Base-by-base conservation (phyloP, 2,797 vertebrate genomes). In the Lepus oiostolus region DNA sequence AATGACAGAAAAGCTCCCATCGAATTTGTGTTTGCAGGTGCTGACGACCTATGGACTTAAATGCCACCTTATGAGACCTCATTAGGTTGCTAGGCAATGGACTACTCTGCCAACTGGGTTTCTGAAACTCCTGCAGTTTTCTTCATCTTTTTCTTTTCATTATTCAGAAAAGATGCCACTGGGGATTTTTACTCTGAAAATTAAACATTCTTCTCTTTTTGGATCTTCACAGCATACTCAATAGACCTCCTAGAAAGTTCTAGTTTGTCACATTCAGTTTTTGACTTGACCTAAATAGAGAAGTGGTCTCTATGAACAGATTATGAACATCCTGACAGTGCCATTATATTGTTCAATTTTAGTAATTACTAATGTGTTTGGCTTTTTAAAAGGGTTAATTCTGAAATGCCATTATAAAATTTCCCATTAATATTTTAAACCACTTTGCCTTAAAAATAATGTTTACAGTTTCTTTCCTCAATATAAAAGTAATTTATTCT, bases 41-140 rank as follows among this genome's bases (percentile, higher is more conserved):
- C 87, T 90, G 50, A 35, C 82, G 94, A 93, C 88, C 95, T 85
- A 54, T 92, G 91, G 82, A 88, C 88, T 91, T 84, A 71, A 87
- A 52, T 32, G 82, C 62, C 60, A 42, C 54, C 47, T 85, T 83
- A 50, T 54, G 65, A 92, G 95, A 65, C 65, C 26, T 82, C 70
- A 17, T 58, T 42, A 30, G 50, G 80, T 92, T 96, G 93, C 93
- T 76, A 84, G 72, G 95, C 60, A 86, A 83, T 26, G 65, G n/a
- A 10, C 30, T 83, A 24, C 35, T 85, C 60, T 85, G 58, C 67
- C 30, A 72, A 63, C 21, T 63, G 42, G 32, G 19, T 52, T 97
- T 84, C 68, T 79, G 72, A 94, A 90, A 90, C 85, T 70, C 52
- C 47, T 60, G 28, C 30, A 42, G 35, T 47, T 90, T 95, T 89